Percentiles rank a stretch among this genome's conserved stretches.
Evolutionary conservation across 2,113 vertebrate genomes (phyloP).

Genomic region (Dissostichus mawsoni): DNA sequence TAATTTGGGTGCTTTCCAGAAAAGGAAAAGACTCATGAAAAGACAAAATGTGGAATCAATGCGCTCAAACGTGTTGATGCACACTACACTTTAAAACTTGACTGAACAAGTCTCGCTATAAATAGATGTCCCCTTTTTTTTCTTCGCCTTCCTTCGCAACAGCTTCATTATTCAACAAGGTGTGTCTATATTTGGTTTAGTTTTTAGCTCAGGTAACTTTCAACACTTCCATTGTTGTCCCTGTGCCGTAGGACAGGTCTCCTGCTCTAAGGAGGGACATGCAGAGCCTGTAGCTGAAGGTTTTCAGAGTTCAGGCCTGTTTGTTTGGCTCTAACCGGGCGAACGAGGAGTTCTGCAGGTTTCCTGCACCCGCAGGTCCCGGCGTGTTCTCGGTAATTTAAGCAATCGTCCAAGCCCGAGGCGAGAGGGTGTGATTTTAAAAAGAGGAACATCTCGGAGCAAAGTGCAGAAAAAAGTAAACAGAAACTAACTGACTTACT

Average conservation of each 20-base stretch:
- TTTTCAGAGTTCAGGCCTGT: conserved; percentile 27
- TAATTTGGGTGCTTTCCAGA: conserved; percentile 15
- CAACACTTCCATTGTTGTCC: conserved; percentile 70
- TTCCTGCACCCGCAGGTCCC: conserved; percentile 60
- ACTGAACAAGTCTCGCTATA: conserved; percentile 70
- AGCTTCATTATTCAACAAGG: conserved; percentile 49
- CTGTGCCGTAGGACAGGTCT: conserved; percentile 52
- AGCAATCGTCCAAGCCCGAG: conserved; percentile 61
- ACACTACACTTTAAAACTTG: conserved; percentile 55
- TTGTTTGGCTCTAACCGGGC: conserved; percentile 31
- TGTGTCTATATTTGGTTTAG: conserved; percentile 73
- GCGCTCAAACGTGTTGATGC: conserved; percentile 60
- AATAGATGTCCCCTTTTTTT: conserved; percentile 64
- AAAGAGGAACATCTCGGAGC: conserved; percentile 38
- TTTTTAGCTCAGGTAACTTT: conserved; percentile 52
- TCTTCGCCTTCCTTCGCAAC: conserved; percentile 26
- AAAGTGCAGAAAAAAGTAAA: conserved; percentile 52
- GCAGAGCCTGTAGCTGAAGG: conserved; percentile 29
- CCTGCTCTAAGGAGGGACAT: conserved; percentile 19
- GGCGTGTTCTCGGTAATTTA: conserved; percentile 64
- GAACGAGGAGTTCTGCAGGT: conserved; percentile 17
- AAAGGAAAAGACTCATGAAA: conserved; percentile 11
- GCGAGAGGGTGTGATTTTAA: conserved; percentile 57
- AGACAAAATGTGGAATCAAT: conserved; percentile 29
- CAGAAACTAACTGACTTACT: conserved; percentile 27